These are phyloP conservation scores for Yponomeuta plumbellus DNA, from an alignment of 2,888 invertebrate species.

Conservation along the genomic window DNA sequence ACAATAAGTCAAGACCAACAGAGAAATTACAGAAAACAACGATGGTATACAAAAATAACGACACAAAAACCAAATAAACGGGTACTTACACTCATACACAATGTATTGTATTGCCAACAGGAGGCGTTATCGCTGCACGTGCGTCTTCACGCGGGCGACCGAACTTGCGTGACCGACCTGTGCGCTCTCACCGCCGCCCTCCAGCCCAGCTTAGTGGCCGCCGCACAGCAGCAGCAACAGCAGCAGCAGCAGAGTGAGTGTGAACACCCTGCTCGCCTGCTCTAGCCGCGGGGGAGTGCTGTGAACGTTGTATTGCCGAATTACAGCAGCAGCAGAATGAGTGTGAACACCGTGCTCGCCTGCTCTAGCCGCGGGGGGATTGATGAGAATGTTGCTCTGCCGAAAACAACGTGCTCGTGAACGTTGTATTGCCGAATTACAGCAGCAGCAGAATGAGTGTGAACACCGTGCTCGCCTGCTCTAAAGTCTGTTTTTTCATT, in stretches of 20 bases:
- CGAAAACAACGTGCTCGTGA: too few relatives aligned
- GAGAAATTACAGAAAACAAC: too few relatives aligned
- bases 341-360: constrained; percentile 20
- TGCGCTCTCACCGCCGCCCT: constrained; percentile 87
- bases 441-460: constrained; percentile 32
- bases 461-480: too few relatives aligned
- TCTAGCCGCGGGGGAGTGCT: neutral
- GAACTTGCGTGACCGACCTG: constrained; percentile 87
- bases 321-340: constrained; percentile 30
- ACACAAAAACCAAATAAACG: too few relatives aligned
- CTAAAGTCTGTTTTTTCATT: too few relatives aligned
- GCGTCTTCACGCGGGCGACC: constrained; percentile 87
- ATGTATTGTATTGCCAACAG: constrained; percentile 41
- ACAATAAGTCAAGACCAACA: too few relatives aligned
- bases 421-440: too few relatives aligned
- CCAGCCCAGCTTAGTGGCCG: constrained; percentile 80
- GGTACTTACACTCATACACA: too few relatives aligned
- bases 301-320: too few relatives aligned
- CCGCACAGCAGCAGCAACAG: constrained; percentile 29
- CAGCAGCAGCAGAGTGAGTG: constrained; percentile 32
- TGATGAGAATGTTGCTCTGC: too few relatives aligned
- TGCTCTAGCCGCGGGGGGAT: too few relatives aligned
- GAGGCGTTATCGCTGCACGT: constrained; percentile 88
- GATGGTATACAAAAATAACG: too few relatives aligned
- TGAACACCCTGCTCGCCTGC: neutral